Evolutionary conservation across 1,140 invertebrate species (phyloP).

Genomic region (Aphaenogaster floridana): DNA sequence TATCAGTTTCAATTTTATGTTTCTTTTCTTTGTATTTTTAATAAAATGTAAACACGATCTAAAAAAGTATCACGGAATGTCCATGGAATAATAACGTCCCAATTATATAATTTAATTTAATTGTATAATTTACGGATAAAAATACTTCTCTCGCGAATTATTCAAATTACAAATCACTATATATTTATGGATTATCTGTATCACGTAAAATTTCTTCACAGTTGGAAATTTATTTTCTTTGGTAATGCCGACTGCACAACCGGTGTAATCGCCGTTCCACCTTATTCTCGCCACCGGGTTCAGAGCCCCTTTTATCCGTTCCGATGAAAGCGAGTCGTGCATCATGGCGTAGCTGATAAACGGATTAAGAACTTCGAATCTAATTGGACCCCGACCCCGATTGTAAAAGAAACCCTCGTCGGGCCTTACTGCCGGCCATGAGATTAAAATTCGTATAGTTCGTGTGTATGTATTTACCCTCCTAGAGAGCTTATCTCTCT

Average conservation of each 20-base stretch:
- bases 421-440: conserved; percentile 59
- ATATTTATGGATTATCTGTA: neutral
- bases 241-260: neutral
- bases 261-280: conserved; percentile 45
- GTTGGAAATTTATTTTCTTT: conserved; percentile 20
- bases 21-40: neutral
- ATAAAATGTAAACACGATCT: neutral
- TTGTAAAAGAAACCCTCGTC: conserved; percentile 74
- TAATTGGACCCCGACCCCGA: conserved; percentile 73
- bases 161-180: neutral
- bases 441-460: conserved; percentile 72
- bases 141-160: neutral
- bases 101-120: neutral
- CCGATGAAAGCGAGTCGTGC: conserved; percentile 63
- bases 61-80: neutral
- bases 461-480: conserved; percentile 41
- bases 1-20: neutral
- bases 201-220: neutral
- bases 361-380: conserved; percentile 77
- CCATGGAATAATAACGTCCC: neutral
- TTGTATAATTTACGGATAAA: conserved; percentile 1
- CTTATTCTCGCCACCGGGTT: conserved; percentile 33
- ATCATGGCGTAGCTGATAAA: conserved; percentile 72
- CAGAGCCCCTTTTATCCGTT: conserved; percentile 67
- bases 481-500: conserved; percentile 68